phyloP scores from a whole-genome alignment of 1,140 invertebrate species.

The Ceratoteleas bidentatus region DNA sequence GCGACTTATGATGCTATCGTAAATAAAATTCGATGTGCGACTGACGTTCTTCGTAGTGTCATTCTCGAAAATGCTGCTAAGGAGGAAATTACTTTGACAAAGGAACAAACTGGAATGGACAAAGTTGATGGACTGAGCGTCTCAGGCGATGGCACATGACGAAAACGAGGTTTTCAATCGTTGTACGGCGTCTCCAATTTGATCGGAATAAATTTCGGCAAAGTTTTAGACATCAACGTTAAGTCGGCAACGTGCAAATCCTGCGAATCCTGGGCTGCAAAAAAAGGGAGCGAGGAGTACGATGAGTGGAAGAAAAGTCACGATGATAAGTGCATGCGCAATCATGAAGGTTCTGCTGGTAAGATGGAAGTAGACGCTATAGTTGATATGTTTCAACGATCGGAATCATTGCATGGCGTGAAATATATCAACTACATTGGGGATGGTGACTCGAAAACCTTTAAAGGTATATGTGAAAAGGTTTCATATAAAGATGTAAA shows the following conservation, averaged over 20 bases:
- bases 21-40: conserved; percentile 7
- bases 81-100: conserved; percentile 2
- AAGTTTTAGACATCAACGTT: conserved; percentile 6
- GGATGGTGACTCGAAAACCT: conserved; percentile 12
- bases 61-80: conserved; percentile 1
- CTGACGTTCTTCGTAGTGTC: conserved; percentile 3
- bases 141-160: conserved; percentile 2
- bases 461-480: conserved; percentile 6
- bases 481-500: neutral
- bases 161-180: conserved; percentile 2
- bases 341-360: conserved; percentile 3
- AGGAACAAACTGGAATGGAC: neutral
- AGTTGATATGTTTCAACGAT: conserved; percentile 5
- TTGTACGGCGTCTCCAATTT: conserved; percentile 1
- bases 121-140: conserved; percentile 3
- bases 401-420: neutral
- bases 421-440: conserved; percentile 2
- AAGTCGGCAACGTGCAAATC: neutral
- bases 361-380: conserved; percentile 7
- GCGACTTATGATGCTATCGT: conserved; percentile 1
- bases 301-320: conserved; percentile 3
- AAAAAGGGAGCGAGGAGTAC: neutral
- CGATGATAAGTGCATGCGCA: conserved; percentile 3
- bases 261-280: neutral
- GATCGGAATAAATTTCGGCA: conserved; percentile 4